phyloP scores from a whole-genome alignment of 2,113 vertebrate species.

The Corythornis vintsioides region DNA sequence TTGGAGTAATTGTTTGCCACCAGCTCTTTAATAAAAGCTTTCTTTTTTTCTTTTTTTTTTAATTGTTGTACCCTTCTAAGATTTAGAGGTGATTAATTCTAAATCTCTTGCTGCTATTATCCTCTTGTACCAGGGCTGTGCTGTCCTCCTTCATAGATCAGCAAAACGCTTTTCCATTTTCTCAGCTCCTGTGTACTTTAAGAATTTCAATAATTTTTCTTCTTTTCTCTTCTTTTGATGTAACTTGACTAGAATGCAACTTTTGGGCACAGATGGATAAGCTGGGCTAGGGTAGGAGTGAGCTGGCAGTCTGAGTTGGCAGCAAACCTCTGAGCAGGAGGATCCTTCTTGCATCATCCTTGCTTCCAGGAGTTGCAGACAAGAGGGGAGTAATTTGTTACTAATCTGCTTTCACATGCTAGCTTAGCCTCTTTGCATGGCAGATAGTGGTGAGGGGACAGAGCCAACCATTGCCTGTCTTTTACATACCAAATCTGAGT shows the following conservation, averaged over 20 bases:
- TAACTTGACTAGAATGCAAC: not conserved
- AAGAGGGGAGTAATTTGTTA: not conserved
- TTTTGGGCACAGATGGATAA: not conserved
- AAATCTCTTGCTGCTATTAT: not conserved
- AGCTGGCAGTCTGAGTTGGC: not conserved
- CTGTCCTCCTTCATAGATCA: not conserved
- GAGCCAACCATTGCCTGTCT: not conserved
- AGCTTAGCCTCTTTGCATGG: not conserved
- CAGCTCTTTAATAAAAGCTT: not conserved
- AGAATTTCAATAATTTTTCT: not conserved
- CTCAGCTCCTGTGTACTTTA: not conserved
- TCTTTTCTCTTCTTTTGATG: not conserved
- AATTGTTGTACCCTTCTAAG: not conserved
- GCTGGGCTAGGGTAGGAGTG: not conserved
- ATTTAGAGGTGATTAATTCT: not conserved
- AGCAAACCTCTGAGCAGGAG: not conserved
- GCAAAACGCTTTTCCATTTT: not conserved
- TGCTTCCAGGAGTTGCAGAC: not conserved
- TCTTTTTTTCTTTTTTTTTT: not conserved
- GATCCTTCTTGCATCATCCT: conserved; percentile 39
- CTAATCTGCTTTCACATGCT: conserved; percentile 11
- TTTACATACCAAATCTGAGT: not conserved
- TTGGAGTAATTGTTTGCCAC: not conserved
- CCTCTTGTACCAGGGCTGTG: not conserved
- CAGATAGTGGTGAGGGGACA: not conserved